A percentile compares a stretch with the other conserved stretches of the same genome.
Conservation (phyloP, 2,888 invertebrate genomes). For the Emmelina monodactyla region DNA sequence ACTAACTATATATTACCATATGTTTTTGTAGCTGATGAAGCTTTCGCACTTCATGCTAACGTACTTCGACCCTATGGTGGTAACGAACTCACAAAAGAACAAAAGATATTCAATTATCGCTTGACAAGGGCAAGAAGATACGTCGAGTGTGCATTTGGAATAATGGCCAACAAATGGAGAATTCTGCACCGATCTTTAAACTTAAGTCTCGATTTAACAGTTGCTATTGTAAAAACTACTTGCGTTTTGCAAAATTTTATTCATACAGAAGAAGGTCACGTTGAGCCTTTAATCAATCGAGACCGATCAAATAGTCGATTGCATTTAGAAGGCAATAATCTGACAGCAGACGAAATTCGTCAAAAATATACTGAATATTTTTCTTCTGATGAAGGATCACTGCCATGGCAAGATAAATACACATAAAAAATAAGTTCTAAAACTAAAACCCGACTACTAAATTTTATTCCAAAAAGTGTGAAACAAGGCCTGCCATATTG, state of each 20-base stretch:
- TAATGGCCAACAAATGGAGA: constrained; percentile 1
- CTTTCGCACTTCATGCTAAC: constrained; percentile 3
- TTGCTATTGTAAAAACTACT: constrained; percentile 4
- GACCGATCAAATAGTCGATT: not conserved
- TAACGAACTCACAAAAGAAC: not conserved
- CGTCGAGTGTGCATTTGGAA: not conserved
- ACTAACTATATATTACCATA: constrained; percentile 1
- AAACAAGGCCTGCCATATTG: not conserved
- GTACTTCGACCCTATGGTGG: constrained; percentile 3
- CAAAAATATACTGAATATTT: constrained; percentile 5
- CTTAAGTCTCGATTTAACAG: constrained; percentile 3
- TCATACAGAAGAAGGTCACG: constrained; percentile 1
- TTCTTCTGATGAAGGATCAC: constrained; percentile 3
- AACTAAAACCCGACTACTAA: constrained; percentile 2
- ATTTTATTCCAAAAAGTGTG: not conserved
- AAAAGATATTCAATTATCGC: constrained; percentile 2
- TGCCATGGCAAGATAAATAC: constrained; percentile 3
- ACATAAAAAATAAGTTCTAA: constrained; percentile 2
- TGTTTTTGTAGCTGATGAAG: constrained; percentile 3
- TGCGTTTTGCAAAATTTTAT: constrained; percentile 5
- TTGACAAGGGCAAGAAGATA: not conserved
- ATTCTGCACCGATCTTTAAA: constrained; percentile 2
- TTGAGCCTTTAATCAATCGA: not conserved
- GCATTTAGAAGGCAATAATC: not conserved
- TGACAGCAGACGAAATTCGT: constrained; percentile 3